A percentile compares a stretch with the other conserved stretches of the same genome.
These are phyloP conservation scores for Aphelocoma coerulescens DNA, from an alignment of 2,113 vertebrate genomes.

Conservation along the genomic window DNA sequence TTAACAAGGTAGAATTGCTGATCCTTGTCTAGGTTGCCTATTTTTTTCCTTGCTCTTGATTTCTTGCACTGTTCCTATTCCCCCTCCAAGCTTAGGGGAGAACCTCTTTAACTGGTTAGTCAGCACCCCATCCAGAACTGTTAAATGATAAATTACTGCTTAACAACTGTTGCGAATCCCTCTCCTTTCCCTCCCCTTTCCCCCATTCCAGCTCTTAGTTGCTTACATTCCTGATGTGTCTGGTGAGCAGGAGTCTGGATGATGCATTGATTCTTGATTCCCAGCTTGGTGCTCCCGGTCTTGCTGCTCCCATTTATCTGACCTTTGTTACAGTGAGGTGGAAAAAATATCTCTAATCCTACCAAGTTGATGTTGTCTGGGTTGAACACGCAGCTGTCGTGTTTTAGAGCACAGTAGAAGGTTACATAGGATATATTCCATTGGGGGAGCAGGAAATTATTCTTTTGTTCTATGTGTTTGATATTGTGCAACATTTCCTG, in stretches of 20 bases:
- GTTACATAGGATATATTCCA: background rate
- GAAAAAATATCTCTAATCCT: background rate
- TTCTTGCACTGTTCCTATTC: background rate
- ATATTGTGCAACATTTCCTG: conserved; percentile 10
- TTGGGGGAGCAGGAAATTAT: background rate
- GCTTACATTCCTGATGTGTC: background rate
- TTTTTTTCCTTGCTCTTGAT: background rate
- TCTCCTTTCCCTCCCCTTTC: background rate
- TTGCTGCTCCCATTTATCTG: background rate
- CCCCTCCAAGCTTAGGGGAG: background rate
- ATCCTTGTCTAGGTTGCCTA: background rate
- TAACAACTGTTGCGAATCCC: background rate
- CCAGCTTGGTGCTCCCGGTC: background rate
- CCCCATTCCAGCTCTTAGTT: background rate
- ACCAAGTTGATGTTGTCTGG: background rate
- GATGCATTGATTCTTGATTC: background rate
- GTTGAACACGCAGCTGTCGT: background rate
- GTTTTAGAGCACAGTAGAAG: background rate
- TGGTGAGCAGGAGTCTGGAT: background rate
- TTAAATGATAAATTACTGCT: background rate
- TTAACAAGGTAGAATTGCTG: background rate
- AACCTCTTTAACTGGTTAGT: background rate
- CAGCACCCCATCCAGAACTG: background rate
- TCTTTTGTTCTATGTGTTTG: conserved; percentile 36
- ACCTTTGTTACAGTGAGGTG: background rate